Percentiles rank a stretch among this genome's conserved stretches.
Conservation (phyloP, 2,888 invertebrate species). For the Hydropsyche betteni region DNA sequence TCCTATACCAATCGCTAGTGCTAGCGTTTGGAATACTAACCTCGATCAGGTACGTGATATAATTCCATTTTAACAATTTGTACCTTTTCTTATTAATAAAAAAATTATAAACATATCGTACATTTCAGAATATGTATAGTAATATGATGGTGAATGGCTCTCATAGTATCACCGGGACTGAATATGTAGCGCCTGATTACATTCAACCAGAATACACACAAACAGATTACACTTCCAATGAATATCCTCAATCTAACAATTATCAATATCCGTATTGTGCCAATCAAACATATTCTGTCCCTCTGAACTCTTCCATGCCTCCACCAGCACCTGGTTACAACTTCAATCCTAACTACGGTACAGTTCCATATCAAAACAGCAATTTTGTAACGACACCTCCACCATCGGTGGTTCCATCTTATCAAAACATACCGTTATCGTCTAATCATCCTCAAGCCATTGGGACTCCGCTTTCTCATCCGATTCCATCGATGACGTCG, state of each 20-base stretch:
- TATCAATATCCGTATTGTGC: conserved; percentile 47
- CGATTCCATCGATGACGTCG: conserved; percentile 41
- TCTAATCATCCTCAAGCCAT: neutral
- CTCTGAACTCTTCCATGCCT: conserved; percentile 40
- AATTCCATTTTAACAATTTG: neutral
- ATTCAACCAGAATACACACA: conserved; percentile 41
- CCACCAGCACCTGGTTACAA: conserved; percentile 36
- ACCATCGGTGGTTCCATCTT: too few species aligned
- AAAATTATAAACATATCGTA: neutral
- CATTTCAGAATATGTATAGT: conserved; percentile 26
- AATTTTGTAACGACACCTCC: neutral
- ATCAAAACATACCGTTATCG: too few species aligned
- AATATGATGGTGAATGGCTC: conserved; percentile 9
- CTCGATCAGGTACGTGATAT: conserved; percentile 40
- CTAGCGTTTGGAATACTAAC: conserved; percentile 49
- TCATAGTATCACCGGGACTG: neutral
- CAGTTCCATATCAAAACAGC: conserved; percentile 10
- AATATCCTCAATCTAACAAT: conserved; percentile 42
- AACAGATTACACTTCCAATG: conserved; percentile 41
- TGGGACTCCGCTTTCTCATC: conserved; percentile 30
- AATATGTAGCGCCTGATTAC: conserved; percentile 22
- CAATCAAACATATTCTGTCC: conserved; percentile 44
- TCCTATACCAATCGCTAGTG: conserved; percentile 40
- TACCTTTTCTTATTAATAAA: too few species aligned
- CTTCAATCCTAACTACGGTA: conserved; percentile 39